These are phyloP conservation scores for Linnaemya vulpina DNA, from an alignment of 2,888 invertebrate species.

Conservation along the genomic window DNA sequence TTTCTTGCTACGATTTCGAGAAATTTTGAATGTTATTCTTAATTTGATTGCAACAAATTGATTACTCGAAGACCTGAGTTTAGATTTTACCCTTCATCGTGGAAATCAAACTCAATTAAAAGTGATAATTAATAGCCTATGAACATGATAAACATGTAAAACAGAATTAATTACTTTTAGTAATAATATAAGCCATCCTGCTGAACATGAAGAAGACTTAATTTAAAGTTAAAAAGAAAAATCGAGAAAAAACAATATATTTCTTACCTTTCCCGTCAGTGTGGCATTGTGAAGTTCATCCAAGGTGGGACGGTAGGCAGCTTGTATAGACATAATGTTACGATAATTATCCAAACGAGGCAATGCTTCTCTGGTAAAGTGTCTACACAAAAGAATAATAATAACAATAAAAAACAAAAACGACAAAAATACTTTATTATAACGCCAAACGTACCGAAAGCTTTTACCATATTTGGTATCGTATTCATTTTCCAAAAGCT, in stretches of 20 bases:
- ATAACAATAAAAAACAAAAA: not conserved
- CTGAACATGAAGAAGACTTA: no score
- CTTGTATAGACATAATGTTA: slow-evolving; percentile 94
- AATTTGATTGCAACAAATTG: no score
- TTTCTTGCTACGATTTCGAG: no score
- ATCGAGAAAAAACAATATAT: not conserved
- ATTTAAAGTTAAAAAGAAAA: no score
- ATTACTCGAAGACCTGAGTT: no score
- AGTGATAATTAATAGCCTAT: no score
- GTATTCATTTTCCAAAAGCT: slow-evolving; percentile 84
- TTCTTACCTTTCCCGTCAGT: slow-evolving; percentile 89
- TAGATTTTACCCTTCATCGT: no score
- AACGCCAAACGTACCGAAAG: slow-evolving; percentile 85
- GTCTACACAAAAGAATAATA: slow-evolving; percentile 83
- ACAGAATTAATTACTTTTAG: no score
- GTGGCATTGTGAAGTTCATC: slow-evolving; percentile 95
- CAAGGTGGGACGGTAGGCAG: slow-evolving; percentile 92
- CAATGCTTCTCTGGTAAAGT: slow-evolving; percentile 93
- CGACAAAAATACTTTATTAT: not conserved
- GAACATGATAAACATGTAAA: no score
- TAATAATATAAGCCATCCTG: no score
- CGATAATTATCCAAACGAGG: slow-evolving; percentile 95
- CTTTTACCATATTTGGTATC: slow-evolving; percentile 91
- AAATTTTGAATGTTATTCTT: no score
- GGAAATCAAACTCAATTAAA: no score